Base-by-base conservation (phyloP, 1,140 invertebrate genomes). In the Mercenaria mercenaria region DNA sequence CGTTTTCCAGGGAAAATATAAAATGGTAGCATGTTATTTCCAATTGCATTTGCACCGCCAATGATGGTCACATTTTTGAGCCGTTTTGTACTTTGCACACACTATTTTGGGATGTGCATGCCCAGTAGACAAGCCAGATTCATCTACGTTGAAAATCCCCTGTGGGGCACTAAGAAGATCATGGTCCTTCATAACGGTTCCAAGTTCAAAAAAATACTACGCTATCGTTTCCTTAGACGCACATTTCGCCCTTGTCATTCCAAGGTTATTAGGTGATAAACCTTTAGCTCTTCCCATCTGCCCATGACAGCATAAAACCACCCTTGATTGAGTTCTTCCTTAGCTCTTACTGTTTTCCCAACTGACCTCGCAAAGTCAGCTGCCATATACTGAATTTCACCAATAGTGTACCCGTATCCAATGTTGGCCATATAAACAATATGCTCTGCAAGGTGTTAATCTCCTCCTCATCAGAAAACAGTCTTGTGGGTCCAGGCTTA, bases 81-180 rank as follows among this genome's bases (percentile, higher is more conserved):
- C n/a, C n/a, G n/a, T n/a, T n/a, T n/a, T n/a, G n/a, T n/a, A 6
- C 52, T 47, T 6, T 15, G n/a, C 32, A 39, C 77, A 50, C n/a
- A 81, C n/a, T 18, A 90, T 43, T 37, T 79, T 79, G 4, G 52
- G 1, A 20, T 82, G 39, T 4, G 34, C 20, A 37, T 82, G 89
- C 23, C 11, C 29, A 23, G 80, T 77, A 20, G 34, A 74, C 1
- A 90, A 20, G 0, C 82, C 89, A 29, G 81, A 85, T 52, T 90
- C 82, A 76, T 86, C 89, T 20, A 32, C 26, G 43, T 90, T 86
- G 56, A 76, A 90, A 47, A 90, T 80, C 11, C 34, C 29, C 47
- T 69, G 18, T 4, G 69, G 88, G 26, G 41, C 47, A 3, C 20
- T 2, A 4, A 15, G 18, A n/a, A 90, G 52, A 10, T 77, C 23